Evolutionary conservation across 2,113 vertebrate species (phyloP).

Genomic region (Oplegnathus fasciatus): DNA sequence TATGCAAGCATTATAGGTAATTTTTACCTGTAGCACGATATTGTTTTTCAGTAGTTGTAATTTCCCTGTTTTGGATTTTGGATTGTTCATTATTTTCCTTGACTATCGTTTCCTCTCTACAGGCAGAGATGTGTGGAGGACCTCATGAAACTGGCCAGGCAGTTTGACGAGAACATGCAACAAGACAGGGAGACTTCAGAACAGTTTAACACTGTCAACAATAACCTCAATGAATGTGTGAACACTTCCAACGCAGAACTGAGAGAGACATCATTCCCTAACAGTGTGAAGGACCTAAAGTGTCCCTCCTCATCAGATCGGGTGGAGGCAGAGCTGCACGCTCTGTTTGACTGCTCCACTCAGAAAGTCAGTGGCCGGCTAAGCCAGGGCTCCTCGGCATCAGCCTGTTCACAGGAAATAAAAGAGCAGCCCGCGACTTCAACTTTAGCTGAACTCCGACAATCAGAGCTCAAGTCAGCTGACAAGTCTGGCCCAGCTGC

Average conservation of each 20-base stretch:
- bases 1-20: background rate
- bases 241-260: background rate
- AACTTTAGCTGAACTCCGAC: background rate
- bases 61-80: background rate
- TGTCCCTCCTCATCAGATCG: constrained; percentile 67
- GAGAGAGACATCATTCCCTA: background rate
- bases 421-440: background rate
- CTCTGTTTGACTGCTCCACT: constrained; percentile 93
- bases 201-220: constrained; percentile 39
- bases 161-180: constrained; percentile 93
- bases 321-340: constrained; percentile 88
- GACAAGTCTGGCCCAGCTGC: background rate
- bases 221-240: constrained; percentile 23
- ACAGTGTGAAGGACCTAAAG: constrained; percentile 5
- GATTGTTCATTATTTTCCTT: background rate
- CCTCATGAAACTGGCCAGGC: constrained; percentile 91
- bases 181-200: constrained; percentile 84
- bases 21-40: background rate
- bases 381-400: constrained; percentile 83
- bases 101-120: constrained; percentile 6
- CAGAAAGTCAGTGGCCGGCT: constrained; percentile 87
- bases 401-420: constrained; percentile 66
- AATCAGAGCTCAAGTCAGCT: constrained; percentile 28
- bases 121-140: constrained; percentile 89
- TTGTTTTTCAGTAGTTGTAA: background rate